phyloP scores from a whole-genome alignment of 2,113 vertebrate genomes.

The Xiphorhynchus elegans region DNA sequence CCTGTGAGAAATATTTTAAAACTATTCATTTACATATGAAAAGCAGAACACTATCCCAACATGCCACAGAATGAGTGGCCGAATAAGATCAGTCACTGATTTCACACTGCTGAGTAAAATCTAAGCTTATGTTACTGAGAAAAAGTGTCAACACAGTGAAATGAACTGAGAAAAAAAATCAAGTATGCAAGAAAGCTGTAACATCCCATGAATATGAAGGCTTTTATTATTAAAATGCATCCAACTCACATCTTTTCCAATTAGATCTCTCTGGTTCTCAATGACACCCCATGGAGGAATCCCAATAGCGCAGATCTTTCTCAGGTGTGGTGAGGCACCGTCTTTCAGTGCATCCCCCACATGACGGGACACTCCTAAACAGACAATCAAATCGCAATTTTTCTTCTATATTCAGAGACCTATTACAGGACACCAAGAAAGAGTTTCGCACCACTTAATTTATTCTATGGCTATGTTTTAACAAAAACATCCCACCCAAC shows the following conservation, averaged over 20 bases:
- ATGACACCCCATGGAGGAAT: conserved; percentile 94
- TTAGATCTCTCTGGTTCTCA: conserved; percentile 90
- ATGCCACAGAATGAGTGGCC: neutral
- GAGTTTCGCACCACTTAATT: neutral
- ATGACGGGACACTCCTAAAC: conserved; percentile 88
- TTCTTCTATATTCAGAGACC: neutral
- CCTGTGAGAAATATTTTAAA: neutral
- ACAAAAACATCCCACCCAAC: neutral
- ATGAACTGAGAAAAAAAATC: neutral
- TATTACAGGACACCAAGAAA: neutral
- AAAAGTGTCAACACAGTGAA: neutral
- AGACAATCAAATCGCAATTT: neutral
- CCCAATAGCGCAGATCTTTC: conserved; percentile 90
- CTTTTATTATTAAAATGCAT: neutral
- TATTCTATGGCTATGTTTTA: neutral
- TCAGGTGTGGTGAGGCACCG: conserved; percentile 82
- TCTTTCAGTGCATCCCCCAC: conserved; percentile 91
- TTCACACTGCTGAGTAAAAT: neutral
- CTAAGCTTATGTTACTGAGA: neutral
- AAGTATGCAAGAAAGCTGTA: neutral
- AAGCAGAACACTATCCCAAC: neutral
- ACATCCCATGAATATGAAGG: neutral
- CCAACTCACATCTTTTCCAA: conserved; percentile 90
- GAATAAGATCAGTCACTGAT: neutral
- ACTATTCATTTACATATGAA: neutral